Base-by-base conservation (phyloP, 1,140 invertebrate genomes). In the Palaemon carinicauda region DNA sequence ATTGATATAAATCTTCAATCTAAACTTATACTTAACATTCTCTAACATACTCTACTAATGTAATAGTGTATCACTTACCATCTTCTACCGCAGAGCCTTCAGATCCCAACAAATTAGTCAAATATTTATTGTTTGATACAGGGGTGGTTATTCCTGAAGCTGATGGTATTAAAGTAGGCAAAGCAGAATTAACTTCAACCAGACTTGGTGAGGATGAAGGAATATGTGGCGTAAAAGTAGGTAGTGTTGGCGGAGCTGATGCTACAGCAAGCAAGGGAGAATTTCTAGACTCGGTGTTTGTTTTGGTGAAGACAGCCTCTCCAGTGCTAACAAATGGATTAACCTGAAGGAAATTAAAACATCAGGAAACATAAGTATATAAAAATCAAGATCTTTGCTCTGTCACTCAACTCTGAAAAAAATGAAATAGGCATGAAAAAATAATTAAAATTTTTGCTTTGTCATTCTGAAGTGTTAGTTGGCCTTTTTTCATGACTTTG, bases 251-350 rank as follows among this genome's bases (percentile, higher is more conserved):
- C 7, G 73, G 51, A 24, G 82, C 65, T 19, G 82, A 84, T 27
- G 82, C 82, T 60, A 74, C 73, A 77, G 82, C 73, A 3, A 84
- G 53, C 21, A 84, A 54, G 29, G 82, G 82, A 21, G 82, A 84
- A 27, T 74, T 84, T 41, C 82, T 24, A 5, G 82, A 73, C 1
- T 60, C 54, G 12, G 53, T 41, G 73, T 77, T 54, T 60, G 17
- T 50, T 21, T 15, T 21, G 52, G 71, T 31, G 7, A 24, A 21
- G 24, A 31, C 14, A 53, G 53, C 27, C 9, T 75, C 82, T 27
- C 73, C 82, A 51, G 52, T 84, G 73, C 82, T 84, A 53, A 84
- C 65, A 60, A 84, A 84, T 51, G 73, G 71, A 21, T 84, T 74
- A 15, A 75, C 56, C 53, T 74, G 73, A 50, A 77, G 41, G 41